These are phyloP conservation scores for Torymus auratus DNA, from an alignment of 2,888 invertebrate species.

Conservation along the genomic window DNA sequence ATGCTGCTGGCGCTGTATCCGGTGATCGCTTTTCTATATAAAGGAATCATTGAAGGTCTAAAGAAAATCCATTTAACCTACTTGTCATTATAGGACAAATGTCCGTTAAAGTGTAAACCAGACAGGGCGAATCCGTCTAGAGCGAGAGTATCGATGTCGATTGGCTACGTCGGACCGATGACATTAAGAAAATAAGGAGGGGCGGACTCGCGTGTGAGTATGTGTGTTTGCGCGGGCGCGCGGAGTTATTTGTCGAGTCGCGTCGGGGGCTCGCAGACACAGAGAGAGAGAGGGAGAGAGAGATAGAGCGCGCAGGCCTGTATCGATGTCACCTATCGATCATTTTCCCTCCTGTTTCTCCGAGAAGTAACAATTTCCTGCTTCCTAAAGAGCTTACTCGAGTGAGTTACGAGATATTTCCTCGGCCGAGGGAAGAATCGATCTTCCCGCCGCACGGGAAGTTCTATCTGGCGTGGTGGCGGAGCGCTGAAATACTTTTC, in stretches of 20 bases:
- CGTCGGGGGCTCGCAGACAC: background rate
- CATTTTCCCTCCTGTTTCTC: conserved; percentile 68
- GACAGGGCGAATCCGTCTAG: too few species aligned
- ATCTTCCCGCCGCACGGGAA: conserved; percentile 68
- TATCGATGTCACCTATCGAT: conserved; percentile 70
- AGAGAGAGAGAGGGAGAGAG: background rate
- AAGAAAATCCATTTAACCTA: too few species aligned
- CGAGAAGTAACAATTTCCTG: conserved; percentile 74
- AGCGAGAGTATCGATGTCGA: background rate
- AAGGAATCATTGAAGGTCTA: too few species aligned
- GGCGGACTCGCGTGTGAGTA: background rate
- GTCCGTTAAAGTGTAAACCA: too few species aligned
- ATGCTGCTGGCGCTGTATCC: too few species aligned
- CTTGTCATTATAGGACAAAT: too few species aligned
- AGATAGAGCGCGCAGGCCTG: conserved; percentile 20
- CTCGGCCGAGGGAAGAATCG: conserved; percentile 67
- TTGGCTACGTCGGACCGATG: background rate
- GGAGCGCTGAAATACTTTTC: conserved; percentile 63
- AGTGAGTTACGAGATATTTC: conserved; percentile 74
- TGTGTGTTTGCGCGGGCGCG: background rate
- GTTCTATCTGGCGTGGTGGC: conserved; percentile 64
- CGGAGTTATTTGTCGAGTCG: conserved; percentile 4
- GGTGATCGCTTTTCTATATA: too few species aligned
- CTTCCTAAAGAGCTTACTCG: conserved; percentile 74
- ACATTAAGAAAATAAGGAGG: background rate